Base-by-base conservation (phyloP, 2,888 invertebrate genomes). In the Eupithecia insigniata region DNA sequence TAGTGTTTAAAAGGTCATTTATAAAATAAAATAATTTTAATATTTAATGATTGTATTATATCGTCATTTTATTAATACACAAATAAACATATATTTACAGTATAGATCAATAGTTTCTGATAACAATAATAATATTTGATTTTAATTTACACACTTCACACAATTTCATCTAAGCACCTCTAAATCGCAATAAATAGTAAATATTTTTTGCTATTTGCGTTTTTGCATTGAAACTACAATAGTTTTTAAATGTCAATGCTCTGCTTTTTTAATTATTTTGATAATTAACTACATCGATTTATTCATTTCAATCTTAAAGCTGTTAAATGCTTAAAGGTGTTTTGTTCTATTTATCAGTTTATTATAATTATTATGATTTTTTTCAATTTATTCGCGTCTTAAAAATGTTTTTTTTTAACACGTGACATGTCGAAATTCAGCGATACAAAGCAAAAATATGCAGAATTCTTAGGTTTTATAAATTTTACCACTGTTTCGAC, bases 1-100 rank as follows among this genome's bases (percentile, higher is more conserved):
- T 26, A 26, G 55, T 26, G 26, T 22, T 55, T 55, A 12, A 55
- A 55, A 55, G 55, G 55, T 55, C n/a, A n/a, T n/a, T 18, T 14
- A 0, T 14, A n/a, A 64, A 6, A 64, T 64, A 64, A 64, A 79
- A 77, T 74, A 28, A 69, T 39, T 65, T 22, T 58, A 62, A 18
- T 67, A 34, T 43, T 66, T 72, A 76, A 78, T 81, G 75, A 80
- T 81, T 76, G 71, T 75, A 78, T 80, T 81, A 79, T 58, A 69
- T 39, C 68, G 78, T 78, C 78, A 78, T 74, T 58, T 80, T 79
- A 79, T 78, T 73, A 81, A 73, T 77, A 79, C 79, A 82, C 70
- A 82, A 80, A 82, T 78, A 80, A 72, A 77, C 68, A 79, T 79
- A 80, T 84, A 83, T 84, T 75, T 83, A 84, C 84, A 84, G 43